Base-by-base conservation (phyloP, 2,888 invertebrate species). In the Drosophila algonquin region DNA sequence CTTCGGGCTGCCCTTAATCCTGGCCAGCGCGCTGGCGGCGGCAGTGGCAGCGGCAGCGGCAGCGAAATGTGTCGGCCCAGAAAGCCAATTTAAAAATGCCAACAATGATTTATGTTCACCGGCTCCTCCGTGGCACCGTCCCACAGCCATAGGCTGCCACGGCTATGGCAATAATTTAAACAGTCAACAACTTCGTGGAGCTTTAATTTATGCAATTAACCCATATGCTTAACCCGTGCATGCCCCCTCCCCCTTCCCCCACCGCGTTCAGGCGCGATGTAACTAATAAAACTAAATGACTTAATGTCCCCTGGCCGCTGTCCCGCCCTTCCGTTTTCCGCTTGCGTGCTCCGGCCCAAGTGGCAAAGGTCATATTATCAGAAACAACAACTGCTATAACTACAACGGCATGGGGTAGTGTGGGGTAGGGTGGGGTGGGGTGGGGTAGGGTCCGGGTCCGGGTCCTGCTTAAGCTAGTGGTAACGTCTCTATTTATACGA, bases 1-100 rank as follows among this genome's bases (percentile, higher is more conserved):
- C 63, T 53, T 61, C 48, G 74, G 55, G 35, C 51, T 63, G 80
- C 24, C 54, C 73, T 84, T 83, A 89, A 83, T 81, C 81, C 89
- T 63, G 74, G 56, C 70, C 87, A 73, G 75, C 65, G 35, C 21
- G 21, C 21, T 21, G 21, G 21, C 21, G 21, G 21, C 21, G 21
- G 21, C 21, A 21, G 21, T 21, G 21, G 21, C 21, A 21, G 21
- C 2, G 21, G 21, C 21, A 21, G 32, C 68, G n/a, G 30, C 62
- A 40, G 27, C 60, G 79, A 61, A 76, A 88, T 81, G 79, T 84
- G 84, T 84, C 74, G 82, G 85, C 87, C 67, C 76, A 73, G 82
- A 71, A 85, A 85, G 85, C 85, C 91, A 90, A 90, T 91, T 90
- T 90, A 85, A 90, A 91, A 91, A 89, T 90, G 90, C 84, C 91